phyloP scores from a whole-genome alignment of 2,113 vertebrate genomes.

The Telmatochromis bifrenatus region DNA sequence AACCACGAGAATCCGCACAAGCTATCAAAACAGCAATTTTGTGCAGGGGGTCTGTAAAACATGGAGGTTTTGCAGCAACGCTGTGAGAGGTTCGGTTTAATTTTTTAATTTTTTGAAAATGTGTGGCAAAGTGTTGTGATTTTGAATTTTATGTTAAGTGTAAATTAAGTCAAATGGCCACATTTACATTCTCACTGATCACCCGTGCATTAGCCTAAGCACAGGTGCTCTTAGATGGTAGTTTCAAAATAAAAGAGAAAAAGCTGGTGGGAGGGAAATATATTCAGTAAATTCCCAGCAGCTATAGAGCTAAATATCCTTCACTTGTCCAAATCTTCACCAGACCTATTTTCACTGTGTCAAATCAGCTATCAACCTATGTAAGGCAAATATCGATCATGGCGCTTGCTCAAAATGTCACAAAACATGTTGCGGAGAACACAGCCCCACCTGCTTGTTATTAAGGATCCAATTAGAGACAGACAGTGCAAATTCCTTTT shows the following conservation, averaged over 20 bases:
- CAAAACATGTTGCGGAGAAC: not conserved
- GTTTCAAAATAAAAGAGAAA: not conserved
- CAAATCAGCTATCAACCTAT: not conserved
- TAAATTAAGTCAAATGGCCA: not conserved
- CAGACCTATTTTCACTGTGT: not conserved
- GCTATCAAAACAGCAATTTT: not conserved
- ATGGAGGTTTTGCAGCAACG: not conserved
- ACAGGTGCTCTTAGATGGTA: not conserved
- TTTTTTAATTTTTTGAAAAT: not conserved
- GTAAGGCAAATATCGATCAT: slow-evolving; percentile 10
- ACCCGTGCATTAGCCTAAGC: not conserved
- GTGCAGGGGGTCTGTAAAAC: not conserved
- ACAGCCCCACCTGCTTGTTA: slow-evolving; percentile 35
- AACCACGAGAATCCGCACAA: not conserved
- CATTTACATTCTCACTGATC: not conserved
- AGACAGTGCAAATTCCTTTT: slow-evolving; percentile 10
- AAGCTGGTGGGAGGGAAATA: not conserved
- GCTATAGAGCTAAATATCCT: not conserved
- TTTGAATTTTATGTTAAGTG: not conserved
- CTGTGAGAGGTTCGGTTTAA: not conserved
- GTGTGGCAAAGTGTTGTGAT: not conserved
- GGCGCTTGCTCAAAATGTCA: not conserved
- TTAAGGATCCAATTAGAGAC: slow-evolving; percentile 54
- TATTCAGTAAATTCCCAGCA: not conserved
- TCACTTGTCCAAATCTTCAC: not conserved